These are phyloP conservation scores for Phenganax stokvisi DNA, from an alignment of 92 coral and sea anemone genomes.

Conservation along the genomic window DNA sequence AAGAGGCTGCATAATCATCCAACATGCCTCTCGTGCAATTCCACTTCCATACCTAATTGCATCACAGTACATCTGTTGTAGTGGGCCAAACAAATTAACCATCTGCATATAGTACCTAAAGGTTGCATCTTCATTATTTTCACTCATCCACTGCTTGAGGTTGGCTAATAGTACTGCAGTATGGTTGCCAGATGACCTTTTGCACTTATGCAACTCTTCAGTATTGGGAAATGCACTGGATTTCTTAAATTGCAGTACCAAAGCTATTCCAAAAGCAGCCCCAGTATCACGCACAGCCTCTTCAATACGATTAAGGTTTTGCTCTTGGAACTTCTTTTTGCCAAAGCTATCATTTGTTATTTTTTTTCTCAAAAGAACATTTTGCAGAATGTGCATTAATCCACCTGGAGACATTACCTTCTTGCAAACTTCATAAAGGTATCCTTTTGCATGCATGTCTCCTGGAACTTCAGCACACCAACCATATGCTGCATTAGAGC, in stretches of 20 bases:
- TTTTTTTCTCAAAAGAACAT: conserved; percentile 4
- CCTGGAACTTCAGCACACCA: conserved; percentile 54
- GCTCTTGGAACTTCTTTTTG: conserved; percentile 20
- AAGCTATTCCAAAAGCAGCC: conserved; percentile 16
- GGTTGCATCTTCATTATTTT: conserved; percentile 10
- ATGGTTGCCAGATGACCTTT: conserved; percentile 20
- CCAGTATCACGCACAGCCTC: conserved; percentile 21
- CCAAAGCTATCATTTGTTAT: neutral
- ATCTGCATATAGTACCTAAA: conserved; percentile 10
- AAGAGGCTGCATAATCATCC: conserved; percentile 24
- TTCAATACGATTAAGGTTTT: neutral
- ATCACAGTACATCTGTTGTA: conserved; percentile 31
- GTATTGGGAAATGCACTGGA: neutral
- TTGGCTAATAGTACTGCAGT: conserved; percentile 10
- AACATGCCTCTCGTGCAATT: conserved; percentile 5
- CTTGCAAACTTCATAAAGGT: conserved; percentile 48
- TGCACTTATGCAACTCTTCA: conserved; percentile 6
- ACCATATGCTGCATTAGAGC: conserved; percentile 36
- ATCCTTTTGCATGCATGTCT: conserved; percentile 54
- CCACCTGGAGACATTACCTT: conserved; percentile 38
- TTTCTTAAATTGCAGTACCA: neutral
- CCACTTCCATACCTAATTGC: conserved; percentile 17
- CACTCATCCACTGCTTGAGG: conserved; percentile 26
- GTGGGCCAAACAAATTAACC: conserved; percentile 11
- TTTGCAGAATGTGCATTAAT: conserved; percentile 10